These are phyloP conservation scores for Triops longicaudatus DNA, from an alignment of 1,140 invertebrate genomes.

Conservation along the genomic window DNA sequence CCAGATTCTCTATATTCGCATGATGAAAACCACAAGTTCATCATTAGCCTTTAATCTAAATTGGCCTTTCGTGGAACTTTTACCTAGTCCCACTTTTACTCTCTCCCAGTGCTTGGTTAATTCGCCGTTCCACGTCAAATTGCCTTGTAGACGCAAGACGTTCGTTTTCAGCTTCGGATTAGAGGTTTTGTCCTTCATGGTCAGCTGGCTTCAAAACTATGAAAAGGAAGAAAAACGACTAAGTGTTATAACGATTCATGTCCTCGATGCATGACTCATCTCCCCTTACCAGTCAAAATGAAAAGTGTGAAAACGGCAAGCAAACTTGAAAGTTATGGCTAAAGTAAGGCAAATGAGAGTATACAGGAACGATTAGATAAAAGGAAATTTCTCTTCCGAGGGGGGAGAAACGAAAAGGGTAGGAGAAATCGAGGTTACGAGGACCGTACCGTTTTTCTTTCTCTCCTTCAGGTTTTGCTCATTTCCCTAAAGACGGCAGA, in stretches of 20 bases:
- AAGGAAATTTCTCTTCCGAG: background rate
- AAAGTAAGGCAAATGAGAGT: background rate
- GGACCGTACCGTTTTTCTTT: background rate
- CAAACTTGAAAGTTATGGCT: background rate
- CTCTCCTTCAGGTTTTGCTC: background rate
- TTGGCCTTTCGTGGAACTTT: background rate
- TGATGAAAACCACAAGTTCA: background rate
- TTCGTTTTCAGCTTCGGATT: background rate
- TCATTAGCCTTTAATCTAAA: background rate
- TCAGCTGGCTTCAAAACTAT: background rate
- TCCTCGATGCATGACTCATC: background rate
- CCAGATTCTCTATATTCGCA: background rate
- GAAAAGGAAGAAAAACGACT: background rate
- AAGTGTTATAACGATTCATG: background rate
- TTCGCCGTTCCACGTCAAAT: background rate
- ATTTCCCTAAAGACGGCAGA: constrained; percentile 5
- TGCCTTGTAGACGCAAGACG: background rate
- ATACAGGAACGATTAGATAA: background rate
- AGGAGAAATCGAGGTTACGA: constrained; percentile 12
- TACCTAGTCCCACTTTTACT: constrained; percentile 12
- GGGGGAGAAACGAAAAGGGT: constrained; percentile 10
- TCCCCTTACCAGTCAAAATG: background rate
- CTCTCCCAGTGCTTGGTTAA: background rate
- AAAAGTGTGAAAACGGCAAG: background rate
- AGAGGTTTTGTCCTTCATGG: background rate